A percentile compares a stretch with the other conserved stretches of the same genome.
Evolutionary conservation across 2,113 vertebrate genomes (phyloP).

Genomic region (Bagarius yarrelli): DNA sequence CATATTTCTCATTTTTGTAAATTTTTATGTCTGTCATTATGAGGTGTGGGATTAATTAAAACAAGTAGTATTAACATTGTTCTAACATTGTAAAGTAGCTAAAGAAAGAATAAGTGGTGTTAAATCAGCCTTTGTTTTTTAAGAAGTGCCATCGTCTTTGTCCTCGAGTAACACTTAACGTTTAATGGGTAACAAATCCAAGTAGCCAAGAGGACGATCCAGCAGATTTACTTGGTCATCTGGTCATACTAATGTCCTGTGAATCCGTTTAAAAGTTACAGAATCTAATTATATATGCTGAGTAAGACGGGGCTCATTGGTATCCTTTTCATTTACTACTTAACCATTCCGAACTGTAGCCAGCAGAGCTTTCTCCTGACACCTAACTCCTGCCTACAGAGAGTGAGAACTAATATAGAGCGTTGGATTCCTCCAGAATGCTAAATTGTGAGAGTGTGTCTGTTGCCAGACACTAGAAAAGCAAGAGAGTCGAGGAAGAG

Average conservation of each 20-base stretch:
- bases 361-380: conserved; percentile 30
- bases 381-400: conserved; percentile 15
- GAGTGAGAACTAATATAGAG: conserved; percentile 40
- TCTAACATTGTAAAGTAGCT: not conserved
- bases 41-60: not conserved
- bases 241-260: not conserved
- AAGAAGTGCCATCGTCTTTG: conserved; percentile 13
- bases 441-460: conserved; percentile 58
- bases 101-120: not conserved
- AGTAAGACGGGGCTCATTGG: not conserved
- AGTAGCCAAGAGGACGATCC: not conserved
- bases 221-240: not conserved
- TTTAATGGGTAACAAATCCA: not conserved
- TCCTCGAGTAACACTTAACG: not conserved
- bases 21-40: not conserved
- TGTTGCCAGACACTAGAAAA: conserved; percentile 36
- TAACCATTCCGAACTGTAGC: conserved; percentile 45
- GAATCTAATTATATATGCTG: conserved; percentile 13
- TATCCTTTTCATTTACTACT: not conserved
- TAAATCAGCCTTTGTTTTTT: conserved; percentile 13
- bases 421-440: conserved; percentile 62
- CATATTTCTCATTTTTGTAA: not conserved
- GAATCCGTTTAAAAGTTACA: not conserved
- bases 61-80: not conserved
- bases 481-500: not conserved